Conservation (phyloP, 1,140 invertebrate genomes). For the Dendrolimus punctatus region DNA sequence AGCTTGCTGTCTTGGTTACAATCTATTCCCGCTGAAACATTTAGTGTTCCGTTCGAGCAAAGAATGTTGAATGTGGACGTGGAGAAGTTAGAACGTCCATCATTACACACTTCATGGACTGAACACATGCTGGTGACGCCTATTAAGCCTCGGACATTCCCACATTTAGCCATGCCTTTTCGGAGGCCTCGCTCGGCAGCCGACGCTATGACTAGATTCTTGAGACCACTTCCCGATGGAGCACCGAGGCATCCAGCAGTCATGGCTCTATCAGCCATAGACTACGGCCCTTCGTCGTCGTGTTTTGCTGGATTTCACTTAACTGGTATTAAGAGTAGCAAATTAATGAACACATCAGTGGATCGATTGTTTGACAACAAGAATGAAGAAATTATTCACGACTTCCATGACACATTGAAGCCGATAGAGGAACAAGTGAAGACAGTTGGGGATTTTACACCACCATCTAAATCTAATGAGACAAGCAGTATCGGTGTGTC, state of each 20-base stretch:
- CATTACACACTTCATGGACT: conserved; percentile 95
- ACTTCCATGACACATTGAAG: conserved; percentile 44
- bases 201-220: conserved; percentile 93
- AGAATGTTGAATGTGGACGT: conserved; percentile 92
- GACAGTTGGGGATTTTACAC: conserved; percentile 41
- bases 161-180: conserved; percentile 94
- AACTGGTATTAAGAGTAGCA: conserved; percentile 82
- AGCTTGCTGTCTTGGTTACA: conserved; percentile 96
- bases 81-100: conserved; percentile 89
- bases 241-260: conserved; percentile 72
- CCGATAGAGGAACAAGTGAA: conserved; percentile 57
- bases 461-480: conserved; percentile 38
- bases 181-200: conserved; percentile 87
- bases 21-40: conserved; percentile 90
- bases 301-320: conserved; percentile 90
- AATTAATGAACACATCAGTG: conserved; percentile 92
- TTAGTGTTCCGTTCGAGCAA: conserved; percentile 95
- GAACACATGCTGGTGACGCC: conserved; percentile 97
- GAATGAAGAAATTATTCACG: conserved; percentile 71
- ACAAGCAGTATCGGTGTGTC: conserved; percentile 46
- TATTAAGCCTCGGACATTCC: conserved; percentile 95
- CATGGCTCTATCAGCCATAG: conserved; percentile 81
- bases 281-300: conserved; percentile 79
- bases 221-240: conserved; percentile 87
- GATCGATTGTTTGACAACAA: conserved; percentile 90